Conservation (phyloP, 2,888 invertebrate species). For the Hypomecis punctinalis region DNA sequence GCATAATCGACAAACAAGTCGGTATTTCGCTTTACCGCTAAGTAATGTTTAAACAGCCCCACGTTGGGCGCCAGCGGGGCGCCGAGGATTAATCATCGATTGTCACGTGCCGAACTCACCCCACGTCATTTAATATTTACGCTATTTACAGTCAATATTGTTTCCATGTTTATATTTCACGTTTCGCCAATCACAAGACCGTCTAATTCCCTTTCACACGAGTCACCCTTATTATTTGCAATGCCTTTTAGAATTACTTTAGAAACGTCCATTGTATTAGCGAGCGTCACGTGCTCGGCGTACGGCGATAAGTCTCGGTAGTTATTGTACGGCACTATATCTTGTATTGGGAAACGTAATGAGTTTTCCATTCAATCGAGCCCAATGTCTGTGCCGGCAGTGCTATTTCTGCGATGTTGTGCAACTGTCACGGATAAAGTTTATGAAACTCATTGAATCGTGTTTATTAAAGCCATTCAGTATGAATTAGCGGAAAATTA, state of each 20-base stretch:
- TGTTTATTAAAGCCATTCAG: constrained; percentile 22
- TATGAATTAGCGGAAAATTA: constrained; percentile 32
- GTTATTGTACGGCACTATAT: constrained; percentile 17
- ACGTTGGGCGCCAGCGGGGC: constrained; percentile 52
- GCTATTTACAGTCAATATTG: constrained; percentile 52
- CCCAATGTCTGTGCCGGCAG: constrained; percentile 12
- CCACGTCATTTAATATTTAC: constrained; percentile 37
- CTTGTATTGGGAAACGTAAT: constrained; percentile 22
- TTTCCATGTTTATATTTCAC: constrained; percentile 65
- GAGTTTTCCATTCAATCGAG: constrained; percentile 24
- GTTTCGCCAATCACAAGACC: constrained; percentile 54
- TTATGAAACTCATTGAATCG: constrained; percentile 22
- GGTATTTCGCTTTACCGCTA: constrained; percentile 49
- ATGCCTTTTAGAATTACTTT: constrained; percentile 37
- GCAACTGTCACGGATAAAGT: constrained; percentile 21
- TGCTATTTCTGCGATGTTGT: constrained; percentile 15
- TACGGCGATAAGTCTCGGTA: constrained; percentile 34
- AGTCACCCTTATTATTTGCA: constrained; percentile 39
- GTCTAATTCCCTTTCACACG: constrained; percentile 32
- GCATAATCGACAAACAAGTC: constrained; percentile 51
- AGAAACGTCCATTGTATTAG: constrained; percentile 19
- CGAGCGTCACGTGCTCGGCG: constrained; percentile 34
- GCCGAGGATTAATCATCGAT: constrained; percentile 41
- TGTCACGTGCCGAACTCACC: constrained; percentile 47
- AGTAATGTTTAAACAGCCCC: constrained; percentile 43